phyloP scores from a whole-genome alignment of 2,113 vertebrate species.

The Gobiocypris rarus region DNA sequence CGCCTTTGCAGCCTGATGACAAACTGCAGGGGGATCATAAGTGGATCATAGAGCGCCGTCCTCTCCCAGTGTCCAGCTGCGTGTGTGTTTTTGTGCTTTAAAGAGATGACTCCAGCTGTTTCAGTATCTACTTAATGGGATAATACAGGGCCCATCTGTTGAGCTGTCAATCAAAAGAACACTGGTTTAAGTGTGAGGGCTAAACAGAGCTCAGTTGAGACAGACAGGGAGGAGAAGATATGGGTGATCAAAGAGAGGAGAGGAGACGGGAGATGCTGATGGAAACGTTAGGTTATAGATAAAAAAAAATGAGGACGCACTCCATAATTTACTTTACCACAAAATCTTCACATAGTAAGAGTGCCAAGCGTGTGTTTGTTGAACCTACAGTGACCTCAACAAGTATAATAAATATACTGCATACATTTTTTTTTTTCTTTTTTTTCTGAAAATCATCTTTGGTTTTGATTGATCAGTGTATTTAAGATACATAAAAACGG shows the following conservation, averaged over 20 bases:
- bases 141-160: constrained; percentile 48
- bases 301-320: neutral
- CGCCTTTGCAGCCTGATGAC: constrained; percentile 56
- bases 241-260: neutral
- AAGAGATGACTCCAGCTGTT: constrained; percentile 57
- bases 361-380: neutral
- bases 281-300: neutral
- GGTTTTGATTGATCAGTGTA: no score
- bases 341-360: neutral
- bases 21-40: constrained; percentile 59
- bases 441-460: no score
- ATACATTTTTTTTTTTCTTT: no score
- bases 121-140: constrained; percentile 35
- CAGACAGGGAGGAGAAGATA: neutral
- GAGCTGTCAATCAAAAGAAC: constrained; percentile 42
- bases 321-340: neutral
- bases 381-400: neutral
- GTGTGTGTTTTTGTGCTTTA: constrained; percentile 44
- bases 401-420: no score
- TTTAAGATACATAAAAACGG: no score
- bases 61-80: constrained; percentile 55
- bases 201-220: constrained; percentile 37
- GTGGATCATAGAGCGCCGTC: constrained; percentile 61
- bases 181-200: constrained; percentile 6
- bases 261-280: neutral